phyloP scores from a whole-genome alignment of 2,888 invertebrate genomes.

The Platerodrilus igneus region DNA sequence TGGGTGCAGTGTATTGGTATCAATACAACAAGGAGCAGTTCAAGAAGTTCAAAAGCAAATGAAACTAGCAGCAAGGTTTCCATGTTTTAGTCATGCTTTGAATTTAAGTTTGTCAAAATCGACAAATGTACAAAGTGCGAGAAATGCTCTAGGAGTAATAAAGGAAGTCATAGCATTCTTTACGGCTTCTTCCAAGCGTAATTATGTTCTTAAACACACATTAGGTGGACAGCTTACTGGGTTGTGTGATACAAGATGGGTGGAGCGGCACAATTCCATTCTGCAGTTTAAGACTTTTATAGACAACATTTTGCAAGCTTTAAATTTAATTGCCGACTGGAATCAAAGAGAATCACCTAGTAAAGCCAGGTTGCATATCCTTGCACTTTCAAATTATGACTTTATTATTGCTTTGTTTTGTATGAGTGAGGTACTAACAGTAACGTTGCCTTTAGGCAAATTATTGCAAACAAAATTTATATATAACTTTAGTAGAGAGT shows the following conservation, averaged over 20 bases:
- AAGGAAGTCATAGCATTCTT: conserved; percentile 27
- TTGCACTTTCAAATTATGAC: no score
- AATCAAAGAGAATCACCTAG: conserved; percentile 2
- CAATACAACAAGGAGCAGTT: conserved; percentile 33
- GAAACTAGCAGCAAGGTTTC: conserved; percentile 28
- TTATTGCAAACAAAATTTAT: conserved; percentile 1
- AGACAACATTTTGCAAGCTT: background rate
- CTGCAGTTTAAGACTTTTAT: background rate
- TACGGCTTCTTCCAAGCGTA: no score
- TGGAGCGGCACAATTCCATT: conserved; percentile 4
- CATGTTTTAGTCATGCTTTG: conserved; percentile 32
- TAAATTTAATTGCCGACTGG: conserved; percentile 6
- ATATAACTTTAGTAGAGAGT: no score
- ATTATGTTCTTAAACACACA: no score
- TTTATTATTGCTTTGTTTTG: no score
- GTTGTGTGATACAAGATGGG: conserved; percentile 19
- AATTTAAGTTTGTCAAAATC: conserved; percentile 31
- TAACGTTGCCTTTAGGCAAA: no score
- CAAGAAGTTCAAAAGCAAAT: conserved; percentile 29
- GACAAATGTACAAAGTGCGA: conserved; percentile 24
- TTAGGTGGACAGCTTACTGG: conserved; percentile 19
- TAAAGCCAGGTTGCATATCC: no score
- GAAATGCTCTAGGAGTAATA: conserved; percentile 28
- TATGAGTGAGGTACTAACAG: conserved; percentile 1
- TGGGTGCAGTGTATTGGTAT: conserved; percentile 34